Percentiles rank a stretch among this genome's conserved stretches.
Conservation (phyloP, 2,888 invertebrate species). For the Orthosia gracilis region DNA sequence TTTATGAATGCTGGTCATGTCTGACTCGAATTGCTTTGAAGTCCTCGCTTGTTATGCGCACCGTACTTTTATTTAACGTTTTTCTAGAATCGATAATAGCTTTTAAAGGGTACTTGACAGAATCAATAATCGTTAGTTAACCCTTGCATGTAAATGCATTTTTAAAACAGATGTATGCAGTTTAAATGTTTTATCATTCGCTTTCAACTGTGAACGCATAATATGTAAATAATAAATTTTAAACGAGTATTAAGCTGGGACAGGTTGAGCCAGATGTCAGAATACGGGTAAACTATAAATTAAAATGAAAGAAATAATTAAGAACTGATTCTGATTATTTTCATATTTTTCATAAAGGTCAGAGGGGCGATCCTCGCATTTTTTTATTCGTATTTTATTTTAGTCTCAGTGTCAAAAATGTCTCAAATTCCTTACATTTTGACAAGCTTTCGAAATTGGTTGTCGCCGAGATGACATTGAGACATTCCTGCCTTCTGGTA, state of each 20-base stretch:
- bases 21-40: slow-evolving; percentile 2
- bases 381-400: too few relatives aligned
- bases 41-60: neutral
- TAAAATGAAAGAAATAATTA: slow-evolving; percentile 18
- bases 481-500: too few relatives aligned
- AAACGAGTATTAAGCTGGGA: slow-evolving; percentile 25
- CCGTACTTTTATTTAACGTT: slow-evolving; percentile 11
- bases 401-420: too few relatives aligned
- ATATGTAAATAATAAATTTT: slow-evolving; percentile 45
- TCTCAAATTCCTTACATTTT: too few relatives aligned
- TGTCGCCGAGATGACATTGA: too few relatives aligned
- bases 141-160: slow-evolving; percentile 35
- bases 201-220: slow-evolving; percentile 29
- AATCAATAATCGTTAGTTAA: slow-evolving; percentile 31
- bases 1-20: slow-evolving; percentile 40
- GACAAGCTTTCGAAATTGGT: too few relatives aligned
- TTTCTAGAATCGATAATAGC: slow-evolving; percentile 28
- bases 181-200: slow-evolving; percentile 44
- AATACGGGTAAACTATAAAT: neutral
- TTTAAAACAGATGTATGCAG: slow-evolving; percentile 30
- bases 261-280: slow-evolving; percentile 29
- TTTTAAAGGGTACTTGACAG: slow-evolving; percentile 13
- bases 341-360: neutral
- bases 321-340: neutral
- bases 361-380: too few relatives aligned